These are phyloP conservation scores for Aphelinus certus DNA, from an alignment of 1,140 invertebrate genomes.

Conservation along the genomic window DNA sequence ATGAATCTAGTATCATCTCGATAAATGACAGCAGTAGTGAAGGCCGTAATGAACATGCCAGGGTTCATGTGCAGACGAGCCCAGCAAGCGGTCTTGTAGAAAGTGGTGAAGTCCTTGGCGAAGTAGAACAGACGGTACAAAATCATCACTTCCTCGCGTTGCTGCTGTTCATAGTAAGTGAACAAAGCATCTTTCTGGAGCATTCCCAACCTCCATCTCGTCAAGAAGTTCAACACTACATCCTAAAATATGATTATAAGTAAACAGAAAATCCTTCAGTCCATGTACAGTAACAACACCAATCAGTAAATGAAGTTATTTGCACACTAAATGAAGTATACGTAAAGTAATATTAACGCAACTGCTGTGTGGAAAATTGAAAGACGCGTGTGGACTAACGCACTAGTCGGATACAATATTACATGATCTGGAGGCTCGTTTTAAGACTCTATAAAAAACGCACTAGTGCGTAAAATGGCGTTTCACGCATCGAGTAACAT, in stretches of 20 bases:
- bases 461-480: too few relatives aligned
- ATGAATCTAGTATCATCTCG: constrained; percentile 70
- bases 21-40: constrained; percentile 70
- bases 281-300: too few relatives aligned
- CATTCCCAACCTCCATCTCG: constrained; percentile 58
- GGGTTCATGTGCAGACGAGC: constrained; percentile 72
- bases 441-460: too few relatives aligned
- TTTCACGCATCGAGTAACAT: too few relatives aligned
- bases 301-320: too few relatives aligned
- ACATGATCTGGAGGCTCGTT: too few relatives aligned
- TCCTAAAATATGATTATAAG: constrained; percentile 42
- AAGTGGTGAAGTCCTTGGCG: constrained; percentile 72
- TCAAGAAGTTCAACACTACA: constrained; percentile 52
- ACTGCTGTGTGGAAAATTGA: too few relatives aligned
- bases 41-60: constrained; percentile 71
- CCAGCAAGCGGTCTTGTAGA: constrained; percentile 74
- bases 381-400: too few relatives aligned
- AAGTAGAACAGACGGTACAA: constrained; percentile 70
- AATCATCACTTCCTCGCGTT: constrained; percentile 67
- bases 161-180: constrained; percentile 60
- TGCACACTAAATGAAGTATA: too few relatives aligned
- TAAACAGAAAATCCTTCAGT: background rate
- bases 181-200: constrained; percentile 59
- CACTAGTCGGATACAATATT: too few relatives aligned
- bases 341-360: too few relatives aligned